Conservation (phyloP, 2,888 invertebrate genomes). For the Sinodicranocentrus sp. region DNA sequence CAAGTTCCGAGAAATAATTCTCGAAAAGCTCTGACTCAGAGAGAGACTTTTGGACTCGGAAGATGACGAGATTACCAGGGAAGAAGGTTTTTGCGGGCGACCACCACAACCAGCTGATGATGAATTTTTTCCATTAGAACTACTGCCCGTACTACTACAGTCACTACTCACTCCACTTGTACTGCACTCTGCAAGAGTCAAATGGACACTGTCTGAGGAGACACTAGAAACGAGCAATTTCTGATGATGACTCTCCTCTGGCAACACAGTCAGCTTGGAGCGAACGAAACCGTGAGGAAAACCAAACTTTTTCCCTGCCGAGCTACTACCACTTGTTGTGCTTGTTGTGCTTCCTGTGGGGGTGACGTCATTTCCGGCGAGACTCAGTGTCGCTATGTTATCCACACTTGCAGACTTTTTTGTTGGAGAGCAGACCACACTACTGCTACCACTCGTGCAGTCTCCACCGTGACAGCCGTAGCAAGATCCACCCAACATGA, state of each 20-base stretch:
- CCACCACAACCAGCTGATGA: background rate
- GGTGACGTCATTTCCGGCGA: slow-evolving; percentile 65
- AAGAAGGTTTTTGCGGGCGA: slow-evolving; percentile 14
- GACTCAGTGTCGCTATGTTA: slow-evolving; percentile 81
- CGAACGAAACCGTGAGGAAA: slow-evolving; percentile 89
- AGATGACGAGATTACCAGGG: background rate
- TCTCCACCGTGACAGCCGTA: slow-evolving; percentile 47
- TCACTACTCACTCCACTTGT: slow-evolving; percentile 52
- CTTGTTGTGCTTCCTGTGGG: slow-evolving; percentile 21
- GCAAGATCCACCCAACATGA: slow-evolving; percentile 65
- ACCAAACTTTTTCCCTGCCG: slow-evolving; percentile 78
- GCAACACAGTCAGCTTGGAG: slow-evolving; percentile 87
- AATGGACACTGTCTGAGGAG: slow-evolving; percentile 74
- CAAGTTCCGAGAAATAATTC: slow-evolving; percentile 25
- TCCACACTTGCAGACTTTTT: slow-evolving; percentile 85
- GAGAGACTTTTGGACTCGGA: slow-evolving; percentile 31
- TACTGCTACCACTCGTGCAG: slow-evolving; percentile 38
- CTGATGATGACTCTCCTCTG: slow-evolving; percentile 83
- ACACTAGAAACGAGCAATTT: slow-evolving; percentile 71
- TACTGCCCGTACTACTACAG: slow-evolving; percentile 41
- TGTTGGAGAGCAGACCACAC: slow-evolving; percentile 74
- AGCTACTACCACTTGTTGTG: slow-evolving; percentile 1
- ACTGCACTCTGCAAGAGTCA: slow-evolving; percentile 56
- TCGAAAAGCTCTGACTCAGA: slow-evolving; percentile 51
- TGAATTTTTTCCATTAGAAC: background rate